Percentiles rank a stretch among this genome's conserved stretches.
phyloP scores from a whole-genome alignment of 2,113 vertebrate species.

The Phainopepla nitens region DNA sequence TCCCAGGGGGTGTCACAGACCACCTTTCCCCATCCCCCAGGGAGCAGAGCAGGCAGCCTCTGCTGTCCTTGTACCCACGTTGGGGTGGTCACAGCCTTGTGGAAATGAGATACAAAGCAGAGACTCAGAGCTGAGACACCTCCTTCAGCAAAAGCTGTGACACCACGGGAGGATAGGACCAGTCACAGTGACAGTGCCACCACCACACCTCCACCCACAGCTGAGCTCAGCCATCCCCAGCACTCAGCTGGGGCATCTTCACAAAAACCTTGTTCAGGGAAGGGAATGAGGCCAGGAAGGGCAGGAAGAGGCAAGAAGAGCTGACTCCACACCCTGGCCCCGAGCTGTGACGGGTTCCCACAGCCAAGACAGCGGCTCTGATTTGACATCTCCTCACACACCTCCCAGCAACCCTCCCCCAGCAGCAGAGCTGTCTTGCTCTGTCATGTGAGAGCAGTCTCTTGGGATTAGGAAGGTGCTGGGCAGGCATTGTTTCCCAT shows the following conservation, averaged over 20 bases:
- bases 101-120: neutral
- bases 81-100: neutral
- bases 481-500: neutral
- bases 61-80: neutral
- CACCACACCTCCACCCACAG: neutral
- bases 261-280: neutral
- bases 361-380: neutral
- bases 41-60: neutral
- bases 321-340: neutral
- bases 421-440: neutral
- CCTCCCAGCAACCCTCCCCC: neutral
- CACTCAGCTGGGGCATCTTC: neutral
- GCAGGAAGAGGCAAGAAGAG: slow-evolving; percentile 36
- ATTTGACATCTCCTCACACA: neutral
- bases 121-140: neutral
- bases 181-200: neutral
- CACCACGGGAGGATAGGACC: fast-evolving
- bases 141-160: neutral
- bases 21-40: neutral
- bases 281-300: neutral
- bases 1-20: neutral
- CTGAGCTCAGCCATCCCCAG: neutral
- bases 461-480: neutral
- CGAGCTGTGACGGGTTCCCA: neutral
- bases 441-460: neutral